Base-by-base conservation (phyloP, 2,888 invertebrate genomes). In the Drosophila stalkeri region DNA sequence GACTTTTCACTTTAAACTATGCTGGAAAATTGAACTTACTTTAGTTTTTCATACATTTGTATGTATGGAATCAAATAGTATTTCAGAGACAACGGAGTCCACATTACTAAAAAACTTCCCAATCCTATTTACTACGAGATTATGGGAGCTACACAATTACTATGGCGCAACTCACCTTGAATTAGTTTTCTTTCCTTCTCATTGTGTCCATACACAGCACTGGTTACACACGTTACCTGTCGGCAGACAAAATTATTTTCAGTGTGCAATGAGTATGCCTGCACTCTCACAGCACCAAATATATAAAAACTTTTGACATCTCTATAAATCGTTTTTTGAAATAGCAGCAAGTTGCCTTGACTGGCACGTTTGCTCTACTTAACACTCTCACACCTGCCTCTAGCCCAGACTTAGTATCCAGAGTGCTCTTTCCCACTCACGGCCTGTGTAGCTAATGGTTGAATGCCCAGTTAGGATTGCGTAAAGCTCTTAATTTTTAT, bases 401-500 rank as follows among this genome's bases (percentile, higher is more conserved):
- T 51, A 46, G 39, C 59, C 37, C 65, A 65, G 49, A 57, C 33
- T 35, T 49, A 35, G 55, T 55, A 23, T 39, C 79, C 57, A 78
- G 64, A 67, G 60, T 63, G 63, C 60, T 71, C 57, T 81, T 64
- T 76, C 70, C 77, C 79, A 74, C 74, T 72, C 59, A 64, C 56
- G 63, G 59, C 37, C 54, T 59, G 47, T 55, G 51, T 46, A 46
- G 57, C 72, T 67, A 75, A 64, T 69, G 65, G 71, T 39, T 75
- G 62, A 65, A 75, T 72, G 70, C 64, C 49, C 79, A 63, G 66
- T 63, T 77, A 49, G 59, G 49, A 75, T 90, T 86, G 81, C 90
- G 84, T 77, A 82, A 88, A 67, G 55, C 70, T 73, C 71, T 90
- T 77, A 71, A 83, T 77, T 80, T 87, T 82, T 81, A 81, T 75